phyloP scores from a whole-genome alignment of 2,797 vertebrate species.

The Sebastes variabilis region DNA sequence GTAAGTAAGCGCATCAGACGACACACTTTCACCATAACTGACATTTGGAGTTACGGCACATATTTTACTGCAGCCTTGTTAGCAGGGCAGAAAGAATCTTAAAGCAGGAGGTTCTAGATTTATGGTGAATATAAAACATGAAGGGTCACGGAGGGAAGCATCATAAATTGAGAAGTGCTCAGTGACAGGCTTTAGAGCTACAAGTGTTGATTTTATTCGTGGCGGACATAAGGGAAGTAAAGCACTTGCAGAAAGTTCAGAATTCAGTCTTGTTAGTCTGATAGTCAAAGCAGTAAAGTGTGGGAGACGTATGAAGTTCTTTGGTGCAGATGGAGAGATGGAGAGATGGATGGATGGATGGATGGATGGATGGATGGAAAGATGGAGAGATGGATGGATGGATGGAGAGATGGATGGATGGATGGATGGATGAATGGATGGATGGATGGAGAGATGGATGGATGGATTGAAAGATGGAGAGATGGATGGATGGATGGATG shows the following conservation, averaged over 20 bases:
- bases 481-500: too few relatives aligned
- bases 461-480: too few relatives aligned
- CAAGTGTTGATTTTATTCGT: not conserved
- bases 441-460: too few relatives aligned
- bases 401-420: too few relatives aligned
- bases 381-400: too few relatives aligned
- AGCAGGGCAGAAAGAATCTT: not conserved
- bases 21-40: not conserved
- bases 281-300: not conserved
- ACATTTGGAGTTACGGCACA: constrained; percentile 6
- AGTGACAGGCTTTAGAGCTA: constrained; percentile 8
- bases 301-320: not conserved
- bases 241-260: constrained; percentile 22
- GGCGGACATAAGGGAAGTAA: not conserved
- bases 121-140: constrained; percentile 13
- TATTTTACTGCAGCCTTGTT: not conserved
- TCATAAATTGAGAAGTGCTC: constrained; percentile 25
- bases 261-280: constrained; percentile 19
- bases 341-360: too few relatives aligned
- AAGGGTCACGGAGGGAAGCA: not conserved
- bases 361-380: too few relatives aligned
- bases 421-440: too few relatives aligned
- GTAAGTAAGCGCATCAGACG: not conserved
- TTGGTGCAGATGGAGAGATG: not conserved
- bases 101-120: constrained; percentile 21